Evolutionary conservation across 2,888 invertebrate species (phyloP).

Genomic region (Hydropsyche betteni): DNA sequence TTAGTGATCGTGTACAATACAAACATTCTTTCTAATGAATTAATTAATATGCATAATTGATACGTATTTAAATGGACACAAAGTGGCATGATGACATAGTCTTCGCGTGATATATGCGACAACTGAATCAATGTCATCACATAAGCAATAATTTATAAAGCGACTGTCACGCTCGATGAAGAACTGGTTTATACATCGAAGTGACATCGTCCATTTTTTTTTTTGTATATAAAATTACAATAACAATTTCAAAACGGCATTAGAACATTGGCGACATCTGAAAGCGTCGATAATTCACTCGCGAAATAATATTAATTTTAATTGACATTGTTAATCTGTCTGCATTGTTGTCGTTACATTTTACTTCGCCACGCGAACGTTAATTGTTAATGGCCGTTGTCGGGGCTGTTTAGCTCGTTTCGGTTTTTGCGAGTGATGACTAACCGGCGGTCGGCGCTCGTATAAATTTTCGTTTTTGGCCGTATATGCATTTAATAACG

Average conservation of each 20-base stretch:
- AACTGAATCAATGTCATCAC: conserved; percentile 32
- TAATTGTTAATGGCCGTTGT: background rate
- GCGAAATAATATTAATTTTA: conserved; percentile 19
- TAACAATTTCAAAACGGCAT: no score
- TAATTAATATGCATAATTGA: conserved; percentile 32
- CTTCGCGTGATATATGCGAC: conserved; percentile 26
- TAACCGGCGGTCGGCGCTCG: no score
- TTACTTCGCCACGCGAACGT: conserved; percentile 20
- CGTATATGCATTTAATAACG: no score
- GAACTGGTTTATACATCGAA: conserved; percentile 18
- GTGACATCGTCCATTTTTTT: background rate
- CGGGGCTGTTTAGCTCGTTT: background rate
- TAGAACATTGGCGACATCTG: background rate
- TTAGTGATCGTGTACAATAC: background rate
- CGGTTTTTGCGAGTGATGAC: no score
- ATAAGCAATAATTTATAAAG: conserved; percentile 20
- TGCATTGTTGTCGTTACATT: background rate
- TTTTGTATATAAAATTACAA: background rate
- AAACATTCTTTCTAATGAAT: conserved; percentile 25
- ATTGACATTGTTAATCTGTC: conserved; percentile 31
- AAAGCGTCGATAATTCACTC: background rate
- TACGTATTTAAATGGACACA: conserved; percentile 28
- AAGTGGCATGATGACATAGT: conserved; percentile 25
- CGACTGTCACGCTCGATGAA: conserved; percentile 14
- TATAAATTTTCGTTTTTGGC: no score